Evolutionary conservation across 23 tunicate species (phyloP).

Genomic region (Styela clava): DNA sequence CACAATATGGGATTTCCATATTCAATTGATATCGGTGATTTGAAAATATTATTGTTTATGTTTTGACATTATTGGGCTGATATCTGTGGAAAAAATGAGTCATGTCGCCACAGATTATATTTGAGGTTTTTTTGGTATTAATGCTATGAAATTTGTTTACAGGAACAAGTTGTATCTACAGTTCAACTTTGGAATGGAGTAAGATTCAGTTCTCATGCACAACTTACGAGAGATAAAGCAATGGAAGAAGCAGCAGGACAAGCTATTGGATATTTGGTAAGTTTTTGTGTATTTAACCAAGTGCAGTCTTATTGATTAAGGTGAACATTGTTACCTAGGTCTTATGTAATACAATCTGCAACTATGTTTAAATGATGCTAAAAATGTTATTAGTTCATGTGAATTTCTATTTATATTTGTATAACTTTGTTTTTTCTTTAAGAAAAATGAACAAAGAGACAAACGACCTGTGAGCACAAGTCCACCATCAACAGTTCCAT

Average conservation of each 20-base stretch:
- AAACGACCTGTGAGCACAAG: constrained; percentile 24
- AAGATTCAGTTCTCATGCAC: constrained; percentile 26
- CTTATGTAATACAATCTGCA: no score
- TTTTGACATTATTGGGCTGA: no score
- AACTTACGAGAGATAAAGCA: constrained; percentile 27
- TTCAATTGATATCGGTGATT: no score
- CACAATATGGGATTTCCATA: no score
- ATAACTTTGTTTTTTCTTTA: background rate
- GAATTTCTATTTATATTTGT: no score
- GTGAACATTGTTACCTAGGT: no score
- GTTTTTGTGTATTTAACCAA: background rate
- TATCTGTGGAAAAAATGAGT: no score
- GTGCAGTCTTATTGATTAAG: no score
- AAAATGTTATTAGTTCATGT: no score
- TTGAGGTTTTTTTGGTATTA: background rate
- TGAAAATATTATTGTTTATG: no score
- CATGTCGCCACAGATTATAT: no score
- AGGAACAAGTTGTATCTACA: constrained; percentile 34
- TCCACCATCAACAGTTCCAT: constrained; percentile 11
- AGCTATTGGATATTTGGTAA: constrained; percentile 9
- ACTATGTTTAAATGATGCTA: no score
- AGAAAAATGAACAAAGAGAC: constrained; percentile 15
- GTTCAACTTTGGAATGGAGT: constrained; percentile 46
- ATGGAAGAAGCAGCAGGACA: constrained; percentile 30
- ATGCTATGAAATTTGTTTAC: background rate